These are phyloP conservation scores for Bombus superbus DNA, from an alignment of 1,140 invertebrate species.

Conservation along the genomic window DNA sequence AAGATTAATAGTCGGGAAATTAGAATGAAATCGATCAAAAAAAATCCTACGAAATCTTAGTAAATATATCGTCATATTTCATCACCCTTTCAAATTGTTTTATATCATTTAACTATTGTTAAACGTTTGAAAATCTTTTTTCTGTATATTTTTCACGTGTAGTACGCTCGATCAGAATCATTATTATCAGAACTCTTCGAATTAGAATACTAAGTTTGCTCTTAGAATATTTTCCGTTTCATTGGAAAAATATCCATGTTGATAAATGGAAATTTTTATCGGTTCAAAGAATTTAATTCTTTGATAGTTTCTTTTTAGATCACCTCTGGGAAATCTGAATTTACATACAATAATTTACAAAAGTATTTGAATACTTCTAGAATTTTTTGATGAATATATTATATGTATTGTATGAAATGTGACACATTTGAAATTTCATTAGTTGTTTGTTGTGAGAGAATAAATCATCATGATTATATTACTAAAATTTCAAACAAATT, in stretches of 20 bases:
- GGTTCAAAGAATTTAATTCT: not conserved
- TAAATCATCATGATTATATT: too few species aligned
- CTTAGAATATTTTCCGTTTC: not conserved
- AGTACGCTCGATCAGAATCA: not conserved
- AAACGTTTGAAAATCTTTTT: not conserved
- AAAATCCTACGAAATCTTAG: not conserved
- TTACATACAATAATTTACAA: too few species aligned
- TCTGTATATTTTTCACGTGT: not conserved
- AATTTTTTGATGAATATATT: not conserved
- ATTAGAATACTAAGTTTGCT: not conserved
- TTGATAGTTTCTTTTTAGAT: too few species aligned
- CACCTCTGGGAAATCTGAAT: too few species aligned
- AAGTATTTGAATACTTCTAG: not conserved
- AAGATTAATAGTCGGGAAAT: not conserved
- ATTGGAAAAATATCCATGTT: not conserved
- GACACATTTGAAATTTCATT: not conserved
- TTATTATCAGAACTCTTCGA: not conserved
- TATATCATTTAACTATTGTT: not conserved
- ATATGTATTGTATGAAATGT: not conserved
- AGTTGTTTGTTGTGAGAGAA: not conserved
- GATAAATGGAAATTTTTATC: not conserved
- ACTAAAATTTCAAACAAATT: too few species aligned
- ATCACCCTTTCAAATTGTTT: too few species aligned
- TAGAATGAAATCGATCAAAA: not conserved
- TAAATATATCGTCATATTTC: not conserved